Conservation (phyloP, 2,113 vertebrate species). For the Pogona vitticeps region DNA sequence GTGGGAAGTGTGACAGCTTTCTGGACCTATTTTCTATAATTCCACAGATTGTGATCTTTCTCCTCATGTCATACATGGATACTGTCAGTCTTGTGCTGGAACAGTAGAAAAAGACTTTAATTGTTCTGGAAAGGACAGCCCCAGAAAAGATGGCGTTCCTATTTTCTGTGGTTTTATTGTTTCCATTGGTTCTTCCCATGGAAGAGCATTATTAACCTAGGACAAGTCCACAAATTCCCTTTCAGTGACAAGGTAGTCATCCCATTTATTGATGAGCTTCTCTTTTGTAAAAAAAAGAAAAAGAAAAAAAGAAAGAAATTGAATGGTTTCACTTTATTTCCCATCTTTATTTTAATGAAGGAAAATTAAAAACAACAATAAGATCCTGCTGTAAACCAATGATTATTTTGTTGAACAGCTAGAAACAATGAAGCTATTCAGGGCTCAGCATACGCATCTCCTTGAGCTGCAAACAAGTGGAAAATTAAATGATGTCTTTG, state of each 20-base stretch:
- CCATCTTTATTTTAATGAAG: background rate
- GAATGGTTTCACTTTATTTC: background rate
- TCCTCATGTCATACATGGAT: background rate
- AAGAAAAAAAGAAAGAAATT: too few relatives aligned
- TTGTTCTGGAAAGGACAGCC: background rate
- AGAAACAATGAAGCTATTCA: constrained; percentile 19
- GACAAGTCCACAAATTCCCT: background rate
- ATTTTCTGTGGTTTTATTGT: background rate
- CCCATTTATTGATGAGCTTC: background rate
- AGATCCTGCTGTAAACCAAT: background rate
- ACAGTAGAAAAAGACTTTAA: background rate
- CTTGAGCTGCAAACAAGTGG: background rate
- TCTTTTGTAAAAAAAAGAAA: background rate
- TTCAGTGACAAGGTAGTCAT: background rate
- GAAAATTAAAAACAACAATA: background rate
- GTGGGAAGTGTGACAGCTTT: background rate
- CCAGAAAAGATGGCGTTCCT: background rate
- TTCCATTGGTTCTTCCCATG: background rate
- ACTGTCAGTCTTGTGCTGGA: background rate
- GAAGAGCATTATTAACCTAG: background rate
- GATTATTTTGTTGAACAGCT: background rate
- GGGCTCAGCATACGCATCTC: background rate
- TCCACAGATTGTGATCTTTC: background rate
- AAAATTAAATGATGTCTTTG: background rate
- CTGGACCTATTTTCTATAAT: background rate